Evolutionary conservation across 1,140 invertebrate species (phyloP), one percentile per base, ranked within the genome.

Genomic region (Daktulosphaira vitifoliae): DNA sequence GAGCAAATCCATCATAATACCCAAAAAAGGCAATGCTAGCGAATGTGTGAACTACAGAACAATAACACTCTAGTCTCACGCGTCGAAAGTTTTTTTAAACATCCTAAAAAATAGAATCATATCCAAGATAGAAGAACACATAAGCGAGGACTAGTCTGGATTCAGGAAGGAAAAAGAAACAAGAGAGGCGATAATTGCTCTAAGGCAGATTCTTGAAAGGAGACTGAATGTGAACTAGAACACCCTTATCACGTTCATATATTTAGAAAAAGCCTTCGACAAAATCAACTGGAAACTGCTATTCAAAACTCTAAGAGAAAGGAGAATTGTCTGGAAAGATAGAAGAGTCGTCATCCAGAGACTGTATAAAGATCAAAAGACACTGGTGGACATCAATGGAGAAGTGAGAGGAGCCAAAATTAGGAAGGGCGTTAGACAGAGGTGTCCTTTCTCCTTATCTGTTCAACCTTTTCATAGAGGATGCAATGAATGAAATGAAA

Each of bases 401-500:
- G 25, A 4, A 15, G 38, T 20, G 50, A 66, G 22, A 66, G 65
- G 53, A 38, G 39, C 38, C 15, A 66, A 66, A 44, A 66, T 66
- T 66, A 7, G 33, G 18, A n/a, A 42, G 23, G 46, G 22, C 42
- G 65, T 66, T 15, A 66, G 65, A 25, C 65, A 52, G 33, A 37
- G 39, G 38, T 48, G 37, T 38, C 49, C 38, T 38, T 42, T 66
- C 51, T 20, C 54, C 59, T 4, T n/a, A 38, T 9, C 11, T 71
- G 13, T 70, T 70, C 26, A 68, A 62, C 38, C 11, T 70, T 11
- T 67, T 68, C 20, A 37, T 67, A 4, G 65, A 65, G 37, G 13
- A 48, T 51, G 38, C 48, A 16, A 66, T 52, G n/a, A 37, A 65
- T 22, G 49, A 66, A 23, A 66, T 39, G 65, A 53, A 52, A 52